These are phyloP conservation scores for Plagiodera versicolora DNA, from an alignment of 2,888 invertebrate species.

Conservation along the genomic window DNA sequence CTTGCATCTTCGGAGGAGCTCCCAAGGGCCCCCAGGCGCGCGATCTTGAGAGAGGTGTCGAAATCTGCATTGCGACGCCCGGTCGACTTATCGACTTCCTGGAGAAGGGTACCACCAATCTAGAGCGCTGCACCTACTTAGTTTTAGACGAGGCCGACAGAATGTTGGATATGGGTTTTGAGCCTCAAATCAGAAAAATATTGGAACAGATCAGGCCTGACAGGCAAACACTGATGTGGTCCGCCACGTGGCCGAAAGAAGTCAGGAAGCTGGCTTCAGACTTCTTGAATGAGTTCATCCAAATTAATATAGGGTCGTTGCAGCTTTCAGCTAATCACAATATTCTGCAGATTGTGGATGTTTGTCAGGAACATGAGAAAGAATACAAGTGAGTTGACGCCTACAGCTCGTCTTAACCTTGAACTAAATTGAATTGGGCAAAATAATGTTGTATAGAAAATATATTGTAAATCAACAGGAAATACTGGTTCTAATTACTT, in stretches of 20 bases:
- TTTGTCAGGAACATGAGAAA: constrained; percentile 86
- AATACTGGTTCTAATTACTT: no score
- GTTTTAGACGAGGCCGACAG: constrained; percentile 94
- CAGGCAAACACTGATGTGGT: constrained; percentile 97
- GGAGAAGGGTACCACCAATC: constrained; percentile 71
- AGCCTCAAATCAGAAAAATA: constrained; percentile 93
- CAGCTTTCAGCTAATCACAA: constrained; percentile 89
- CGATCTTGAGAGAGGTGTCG: constrained; percentile 72
- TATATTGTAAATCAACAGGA: no score
- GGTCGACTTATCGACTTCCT: constrained; percentile 85
- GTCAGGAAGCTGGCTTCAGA: constrained; percentile 90
- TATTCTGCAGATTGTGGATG: constrained; percentile 84
- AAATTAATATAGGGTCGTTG: constrained; percentile 89
- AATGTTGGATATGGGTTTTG: constrained; percentile 98
- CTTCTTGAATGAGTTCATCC: constrained; percentile 86
- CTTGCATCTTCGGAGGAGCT: constrained; percentile 89
- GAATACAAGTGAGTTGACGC: constrained; percentile 58
- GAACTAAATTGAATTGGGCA: no score
- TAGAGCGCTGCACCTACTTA: constrained; percentile 76
- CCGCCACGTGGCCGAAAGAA: constrained; percentile 98
- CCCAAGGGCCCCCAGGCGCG: constrained; percentile 83
- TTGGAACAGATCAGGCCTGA: constrained; percentile 92
- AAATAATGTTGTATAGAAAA: no score
- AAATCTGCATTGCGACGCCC: constrained; percentile 89
- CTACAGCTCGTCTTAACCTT: no score